phyloP scores from a whole-genome alignment of 2,113 vertebrate species.

The Oophaga pumilio region DNA sequence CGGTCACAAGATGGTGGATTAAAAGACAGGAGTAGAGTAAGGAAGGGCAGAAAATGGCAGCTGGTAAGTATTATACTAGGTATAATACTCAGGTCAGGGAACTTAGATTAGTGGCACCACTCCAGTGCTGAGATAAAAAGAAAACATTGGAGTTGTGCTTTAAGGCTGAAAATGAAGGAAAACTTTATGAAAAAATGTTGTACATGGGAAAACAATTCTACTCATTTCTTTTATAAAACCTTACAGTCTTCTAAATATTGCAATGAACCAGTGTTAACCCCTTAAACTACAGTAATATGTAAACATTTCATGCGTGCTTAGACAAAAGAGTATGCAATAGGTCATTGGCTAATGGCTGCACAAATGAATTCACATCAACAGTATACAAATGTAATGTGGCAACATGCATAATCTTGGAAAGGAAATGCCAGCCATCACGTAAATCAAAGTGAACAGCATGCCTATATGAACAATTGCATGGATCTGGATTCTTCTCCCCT shows the following conservation, averaged over 20 bases:
- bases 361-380: conserved; percentile 30
- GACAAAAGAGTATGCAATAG: conserved; percentile 37
- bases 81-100: too few relatives aligned
- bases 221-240: background rate
- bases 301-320: background rate
- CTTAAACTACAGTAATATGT: conserved; percentile 59
- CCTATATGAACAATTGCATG: conserved; percentile 43
- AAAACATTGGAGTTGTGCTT: too few relatives aligned
- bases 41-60: too few relatives aligned
- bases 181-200: background rate
- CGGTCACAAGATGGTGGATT: too few relatives aligned
- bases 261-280: conserved; percentile 59
- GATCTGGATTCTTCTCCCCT: conserved; percentile 4
- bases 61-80: too few relatives aligned
- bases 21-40: too few relatives aligned
- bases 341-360: conserved; percentile 33
- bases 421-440: conserved; percentile 38
- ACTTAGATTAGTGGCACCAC: too few relatives aligned
- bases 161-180: too few relatives aligned
- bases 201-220: conserved; percentile 64
- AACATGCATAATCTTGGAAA: conserved; percentile 40
- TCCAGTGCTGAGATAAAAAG: too few relatives aligned
- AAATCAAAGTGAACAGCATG: conserved; percentile 50
- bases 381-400: conserved; percentile 51
- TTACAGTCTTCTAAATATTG: conserved; percentile 57